phyloP scores from a whole-genome alignment of 2,888 invertebrate genomes.

The Esperia sulphurella region DNA sequence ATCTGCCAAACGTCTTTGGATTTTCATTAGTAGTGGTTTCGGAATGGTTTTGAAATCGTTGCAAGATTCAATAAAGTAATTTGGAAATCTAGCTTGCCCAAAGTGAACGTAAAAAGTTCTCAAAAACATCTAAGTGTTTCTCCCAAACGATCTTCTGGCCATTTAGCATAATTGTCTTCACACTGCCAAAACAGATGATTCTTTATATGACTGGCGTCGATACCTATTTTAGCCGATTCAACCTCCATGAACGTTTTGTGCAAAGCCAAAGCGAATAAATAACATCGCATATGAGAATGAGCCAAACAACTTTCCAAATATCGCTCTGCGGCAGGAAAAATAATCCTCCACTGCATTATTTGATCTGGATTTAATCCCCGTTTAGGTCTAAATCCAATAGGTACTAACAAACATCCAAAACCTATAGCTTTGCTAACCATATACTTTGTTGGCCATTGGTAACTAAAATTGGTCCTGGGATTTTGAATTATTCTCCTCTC shows the following conservation, averaged over 20 bases:
- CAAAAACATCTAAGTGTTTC: conserved; percentile 82
- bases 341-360: conserved; percentile 87
- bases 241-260: conserved; percentile 86
- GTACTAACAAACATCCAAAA: conserved; percentile 84
- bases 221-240: conserved; percentile 80
- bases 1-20: conserved; percentile 83
- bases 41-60: conserved; percentile 87
- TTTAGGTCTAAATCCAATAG: conserved; percentile 83
- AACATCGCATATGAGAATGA: conserved; percentile 85
- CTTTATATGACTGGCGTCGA: conserved; percentile 85
- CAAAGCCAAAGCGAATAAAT: conserved; percentile 83
- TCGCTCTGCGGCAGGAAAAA: conserved; percentile 87
- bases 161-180: conserved; percentile 84
- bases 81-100: conserved; percentile 80
- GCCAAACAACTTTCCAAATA: conserved; percentile 86
- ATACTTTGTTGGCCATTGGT: conserved; percentile 84
- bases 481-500: conserved; percentile 77
- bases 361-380: conserved; percentile 79
- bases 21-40: conserved; percentile 78
- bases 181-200: conserved; percentile 88
- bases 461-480: conserved; percentile 76
- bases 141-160: conserved; percentile 87
- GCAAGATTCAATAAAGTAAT: conserved; percentile 86
- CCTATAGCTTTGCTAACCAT: conserved; percentile 83
- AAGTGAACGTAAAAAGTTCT: conserved; percentile 81